Percentiles rank a stretch among this genome's conserved stretches.
These are phyloP conservation scores for Paralvinella palmiformis DNA, from an alignment of 1,140 invertebrate species.

Conservation along the genomic window DNA sequence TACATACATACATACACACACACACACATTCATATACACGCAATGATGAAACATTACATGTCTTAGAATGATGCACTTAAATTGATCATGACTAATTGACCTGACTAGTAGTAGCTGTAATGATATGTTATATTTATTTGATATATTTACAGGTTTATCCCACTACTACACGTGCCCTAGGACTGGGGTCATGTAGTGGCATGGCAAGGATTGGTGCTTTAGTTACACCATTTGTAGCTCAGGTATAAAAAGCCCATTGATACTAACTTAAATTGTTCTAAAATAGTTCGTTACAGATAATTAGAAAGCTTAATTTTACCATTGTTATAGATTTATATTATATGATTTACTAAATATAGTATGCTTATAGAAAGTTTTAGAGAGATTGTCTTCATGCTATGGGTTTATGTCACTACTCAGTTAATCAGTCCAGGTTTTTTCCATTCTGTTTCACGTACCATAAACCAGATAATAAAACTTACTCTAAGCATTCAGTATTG, in stretches of 20 bases:
- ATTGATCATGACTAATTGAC: too few relatives aligned
- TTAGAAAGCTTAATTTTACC: not conserved
- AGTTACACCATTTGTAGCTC: slow-evolving; percentile 86
- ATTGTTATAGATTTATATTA: not conserved
- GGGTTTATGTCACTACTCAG: not conserved
- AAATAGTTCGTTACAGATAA: not conserved
- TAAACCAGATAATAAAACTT: too few relatives aligned
- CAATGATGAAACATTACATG: too few relatives aligned
- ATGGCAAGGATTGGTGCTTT: slow-evolving; percentile 88
- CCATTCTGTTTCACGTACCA: too few relatives aligned
- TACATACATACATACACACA: too few relatives aligned
- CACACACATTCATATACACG: too few relatives aligned
- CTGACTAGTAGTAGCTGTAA: too few relatives aligned
- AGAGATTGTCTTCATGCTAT: not conserved
- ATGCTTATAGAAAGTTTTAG: not conserved
- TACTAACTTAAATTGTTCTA: too few relatives aligned
- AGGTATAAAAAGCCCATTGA: too few relatives aligned
- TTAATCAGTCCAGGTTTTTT: not conserved
- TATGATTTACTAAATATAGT: not conserved
- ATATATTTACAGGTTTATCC: slow-evolving; percentile 76
- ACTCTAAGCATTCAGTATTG: too few relatives aligned
- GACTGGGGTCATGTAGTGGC: slow-evolving; percentile 80
- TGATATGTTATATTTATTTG: too few relatives aligned
- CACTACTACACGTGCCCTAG: slow-evolving; percentile 77
- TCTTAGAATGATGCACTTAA: too few relatives aligned